Evolutionary conservation across 2,797 vertebrate species (phyloP), one percentile per base, ranked within the genome.

Genomic region (Liasis olivaceus): DNA sequence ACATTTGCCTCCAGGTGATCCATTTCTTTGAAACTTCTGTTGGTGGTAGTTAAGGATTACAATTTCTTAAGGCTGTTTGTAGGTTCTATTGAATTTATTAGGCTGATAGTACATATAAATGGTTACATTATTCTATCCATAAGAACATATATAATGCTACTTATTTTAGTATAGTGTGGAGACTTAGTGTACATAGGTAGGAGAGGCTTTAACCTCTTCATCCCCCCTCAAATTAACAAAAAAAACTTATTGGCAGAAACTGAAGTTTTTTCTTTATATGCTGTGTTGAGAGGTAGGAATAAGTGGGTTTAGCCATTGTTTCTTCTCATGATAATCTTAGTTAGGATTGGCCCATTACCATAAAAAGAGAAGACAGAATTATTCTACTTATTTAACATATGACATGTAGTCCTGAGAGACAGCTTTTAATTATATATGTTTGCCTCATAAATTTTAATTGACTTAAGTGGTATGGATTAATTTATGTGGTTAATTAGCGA

Each of bases 1-100:
- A 47, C 99, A 99, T 96, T 96, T 99, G 59, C 99, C 99, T 58
- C 99, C 99, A 95, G 99, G 99, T 99, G 96, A 96, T 96, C 60
- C 36, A 36, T 8, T 88, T 20, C 95, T 94, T 69, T 89, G 14
- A 89, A n/a, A 64, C 12, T 6, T 56, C 17, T 36, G 47, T 20
- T 62, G 28, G 17, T 85, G 13, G 59, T 62, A 42, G 6, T 64
- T 22, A 60, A 51, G 15, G 22, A 36, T 86, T 89, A 36, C 42
- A 60, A 31, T 20, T 20, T 60, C 13, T 69, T 89, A 89, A 54
- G 31, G 42, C 5, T 12, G 24, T 87, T 85, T 4, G 24, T 54
- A 58, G 17, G 11, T 22, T 85, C 0, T 88, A 56, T 58, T 58
- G 66, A 87, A 62, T 69, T 47, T 3, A 20, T n/a, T 14, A 89